Conservation (phyloP, 2,888 invertebrate species). For the Hermaeophaga mercurialis region DNA sequence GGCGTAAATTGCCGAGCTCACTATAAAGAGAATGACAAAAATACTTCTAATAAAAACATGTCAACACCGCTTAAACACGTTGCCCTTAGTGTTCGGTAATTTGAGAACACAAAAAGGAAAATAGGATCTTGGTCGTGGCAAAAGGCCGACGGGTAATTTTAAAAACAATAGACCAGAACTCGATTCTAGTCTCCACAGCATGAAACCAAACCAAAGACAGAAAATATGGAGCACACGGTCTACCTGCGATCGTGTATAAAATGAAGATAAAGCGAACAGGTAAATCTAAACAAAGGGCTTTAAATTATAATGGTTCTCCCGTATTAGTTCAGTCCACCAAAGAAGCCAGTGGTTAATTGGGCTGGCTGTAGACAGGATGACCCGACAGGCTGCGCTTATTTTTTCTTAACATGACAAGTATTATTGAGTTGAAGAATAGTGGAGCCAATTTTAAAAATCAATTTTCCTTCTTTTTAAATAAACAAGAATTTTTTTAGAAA, state of each 20-base stretch:
- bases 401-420: not conserved
- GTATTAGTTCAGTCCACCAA: too few relatives aligned
- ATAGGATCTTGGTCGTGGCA: too few relatives aligned
- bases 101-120: not conserved
- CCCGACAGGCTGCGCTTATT: constrained; percentile 3
- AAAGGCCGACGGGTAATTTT: not conserved
- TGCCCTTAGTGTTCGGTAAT: not conserved
- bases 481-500: too few relatives aligned
- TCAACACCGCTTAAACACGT: too few relatives aligned
- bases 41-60: too few relatives aligned
- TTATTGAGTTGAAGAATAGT: not conserved
- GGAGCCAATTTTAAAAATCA: not conserved
- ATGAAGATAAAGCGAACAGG: constrained; percentile 14
- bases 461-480: too few relatives aligned
- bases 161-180: constrained; percentile 18
- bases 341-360: constrained; percentile 4
- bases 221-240: not conserved
- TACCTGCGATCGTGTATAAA: constrained; percentile 1
- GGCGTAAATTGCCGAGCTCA: too few relatives aligned
- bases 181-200: not conserved
- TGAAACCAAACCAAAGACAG: constrained; percentile 6
- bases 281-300: constrained; percentile 25
- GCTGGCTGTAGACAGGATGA: constrained; percentile 9
- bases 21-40: too few relatives aligned
- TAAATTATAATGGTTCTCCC: constrained; percentile 19